Percentiles rank a stretch among this genome's conserved stretches.
These are phyloP conservation scores for Schizaphis graminum DNA, from an alignment of 2,888 invertebrate species.

Conservation along the genomic window DNA sequence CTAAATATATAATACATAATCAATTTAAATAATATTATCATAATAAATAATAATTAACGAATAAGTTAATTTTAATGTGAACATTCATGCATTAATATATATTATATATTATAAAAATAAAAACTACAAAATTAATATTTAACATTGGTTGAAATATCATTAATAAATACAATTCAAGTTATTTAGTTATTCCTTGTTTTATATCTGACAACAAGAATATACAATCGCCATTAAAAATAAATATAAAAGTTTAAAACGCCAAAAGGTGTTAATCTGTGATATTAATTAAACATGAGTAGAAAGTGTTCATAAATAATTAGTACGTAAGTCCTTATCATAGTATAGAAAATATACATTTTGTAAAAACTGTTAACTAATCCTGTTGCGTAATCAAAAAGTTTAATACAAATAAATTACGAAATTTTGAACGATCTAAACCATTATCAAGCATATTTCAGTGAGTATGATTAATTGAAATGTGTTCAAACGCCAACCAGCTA, in stretches of 20 bases:
- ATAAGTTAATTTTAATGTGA: neutral
- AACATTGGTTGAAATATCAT: neutral
- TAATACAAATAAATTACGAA: neutral
- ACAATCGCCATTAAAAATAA: neutral
- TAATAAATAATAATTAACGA: neutral
- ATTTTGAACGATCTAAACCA: neutral
- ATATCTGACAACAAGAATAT: neutral
- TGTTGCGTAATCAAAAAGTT: neutral
- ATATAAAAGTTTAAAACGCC: neutral
- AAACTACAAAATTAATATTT: neutral
- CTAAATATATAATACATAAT: neutral
- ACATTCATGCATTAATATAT: neutral
- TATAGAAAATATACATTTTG: neutral
- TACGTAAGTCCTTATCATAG: neutral
- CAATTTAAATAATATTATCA: neutral
- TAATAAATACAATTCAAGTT: neutral
- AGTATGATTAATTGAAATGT: constrained; percentile 46
- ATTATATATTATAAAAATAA: neutral
- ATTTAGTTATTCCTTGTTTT: neutral
- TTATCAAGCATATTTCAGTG: neutral
- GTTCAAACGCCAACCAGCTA: neutral
- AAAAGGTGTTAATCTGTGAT: neutral
- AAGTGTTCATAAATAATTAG: neutral
- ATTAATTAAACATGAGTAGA: neutral
- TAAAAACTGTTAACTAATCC: neutral